Conservation (phyloP, 2,797 vertebrate species). For the Myripristis jacobus region DNA sequence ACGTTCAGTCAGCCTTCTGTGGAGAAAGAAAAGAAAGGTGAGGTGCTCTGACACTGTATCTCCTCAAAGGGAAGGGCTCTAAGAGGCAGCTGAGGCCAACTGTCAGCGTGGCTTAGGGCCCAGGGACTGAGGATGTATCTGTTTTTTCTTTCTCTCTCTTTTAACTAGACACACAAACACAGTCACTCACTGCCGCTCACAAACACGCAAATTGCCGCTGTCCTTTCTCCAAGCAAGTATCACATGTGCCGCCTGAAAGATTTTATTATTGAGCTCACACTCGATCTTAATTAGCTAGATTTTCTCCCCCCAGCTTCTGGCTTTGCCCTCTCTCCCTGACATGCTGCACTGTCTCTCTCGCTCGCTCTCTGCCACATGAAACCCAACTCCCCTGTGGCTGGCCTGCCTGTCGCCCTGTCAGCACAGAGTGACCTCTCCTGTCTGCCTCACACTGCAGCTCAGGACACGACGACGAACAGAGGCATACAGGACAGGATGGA, state of each 20-base stretch:
- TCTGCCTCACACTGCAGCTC: conserved; percentile 1
- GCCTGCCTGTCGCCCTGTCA: conserved; percentile 28
- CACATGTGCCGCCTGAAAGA: no score
- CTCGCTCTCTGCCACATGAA: conserved; percentile 13
- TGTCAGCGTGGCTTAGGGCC: conserved; percentile 22
- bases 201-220: not conserved
- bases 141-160: not conserved
- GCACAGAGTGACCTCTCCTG: conserved; percentile 38
- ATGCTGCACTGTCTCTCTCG: not conserved
- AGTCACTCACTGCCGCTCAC: no score
- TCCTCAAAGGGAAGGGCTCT: conserved; percentile 30
- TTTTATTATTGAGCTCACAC: no score
- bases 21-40: conserved; percentile 13
- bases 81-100: conserved; percentile 32
- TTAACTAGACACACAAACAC: not conserved
- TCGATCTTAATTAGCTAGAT: not conserved
- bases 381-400: conserved; percentile 25
- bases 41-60: conserved; percentile 39
- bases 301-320: not conserved
- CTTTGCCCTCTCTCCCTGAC: not conserved
- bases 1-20: not conserved
- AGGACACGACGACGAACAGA: conserved; percentile 3
- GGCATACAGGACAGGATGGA: not conserved
- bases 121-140: conserved; percentile 10
- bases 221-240: not conserved